A percentile compares a stretch with the other conserved stretches of the same genome.
phyloP scores from a whole-genome alignment of 1,140 invertebrate species.

The Panagrolaimus sp. region DNA sequence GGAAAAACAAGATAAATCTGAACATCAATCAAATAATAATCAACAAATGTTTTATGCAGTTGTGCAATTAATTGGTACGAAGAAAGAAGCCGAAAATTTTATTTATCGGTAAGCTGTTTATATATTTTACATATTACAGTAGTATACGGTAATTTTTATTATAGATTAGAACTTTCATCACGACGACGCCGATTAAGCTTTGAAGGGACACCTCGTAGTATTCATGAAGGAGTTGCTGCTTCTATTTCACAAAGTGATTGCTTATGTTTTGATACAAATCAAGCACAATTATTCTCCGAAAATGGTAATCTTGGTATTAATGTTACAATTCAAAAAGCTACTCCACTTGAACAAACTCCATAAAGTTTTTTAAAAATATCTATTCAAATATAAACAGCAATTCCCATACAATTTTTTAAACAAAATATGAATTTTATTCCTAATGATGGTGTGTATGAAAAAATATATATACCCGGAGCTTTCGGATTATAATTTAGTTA shows the following conservation, averaged over 20 bases:
- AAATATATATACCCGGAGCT: no score
- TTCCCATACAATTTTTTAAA: no score
- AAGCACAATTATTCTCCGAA: slow-evolving; percentile 95
- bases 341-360: slow-evolving; percentile 4
- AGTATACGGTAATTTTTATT: slow-evolving; percentile 27
- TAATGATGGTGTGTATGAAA: no score
- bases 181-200: slow-evolving; percentile 85
- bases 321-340: slow-evolving; percentile 75
- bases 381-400: no score
- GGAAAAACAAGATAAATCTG: slow-evolving; percentile 78
- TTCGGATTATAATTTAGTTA: no score
- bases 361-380: no score
- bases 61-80: slow-evolving; percentile 93
- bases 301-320: slow-evolving; percentile 99
- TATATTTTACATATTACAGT: not conserved
- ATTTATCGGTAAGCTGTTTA: slow-evolving; percentile 72
- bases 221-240: slow-evolving; percentile 94
- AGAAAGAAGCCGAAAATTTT: slow-evolving; percentile 98
- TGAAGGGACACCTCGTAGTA: slow-evolving; percentile 96
- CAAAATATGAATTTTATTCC: no score
- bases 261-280: slow-evolving; percentile 93
- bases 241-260: slow-evolving; percentile 98
- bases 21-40: slow-evolving; percentile 67
- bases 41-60: slow-evolving; percentile 99
- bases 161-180: slow-evolving; percentile 85